Evolutionary conservation across 2,797 vertebrate genomes (phyloP), one percentile per base, ranked within the genome.

Genomic region (Tragopan temminckii): DNA sequence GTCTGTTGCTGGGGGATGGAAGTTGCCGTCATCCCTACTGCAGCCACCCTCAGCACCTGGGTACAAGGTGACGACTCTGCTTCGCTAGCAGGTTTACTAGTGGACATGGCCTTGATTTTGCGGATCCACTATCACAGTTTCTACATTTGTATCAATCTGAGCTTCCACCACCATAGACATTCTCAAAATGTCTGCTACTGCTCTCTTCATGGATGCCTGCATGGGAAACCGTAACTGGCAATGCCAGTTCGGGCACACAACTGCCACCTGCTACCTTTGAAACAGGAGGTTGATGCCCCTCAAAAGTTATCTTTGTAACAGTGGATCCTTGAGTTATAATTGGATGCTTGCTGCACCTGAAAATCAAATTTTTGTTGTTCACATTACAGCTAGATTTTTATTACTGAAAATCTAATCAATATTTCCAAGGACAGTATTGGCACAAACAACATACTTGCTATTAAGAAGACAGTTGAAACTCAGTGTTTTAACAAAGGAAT

Each of bases 101-200:
- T 90, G 91, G 97, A 85, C 76, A 95, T 82, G 75, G 94, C 89
- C 94, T 98, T 97, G 61, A 98, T 98, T 98, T 95, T 98, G 98
- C 27, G 99, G 98, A 74, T 99, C 99, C 97, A 98, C 98, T 97
- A 99, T 83, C 97, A 98, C 98, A 86, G 98, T 98, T 96, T 99
- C 99, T 4, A 97, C 94, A 91, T 98, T 98, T 11, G 99, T 97
- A 90, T 99, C 99, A 84, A 99, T 99, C 97, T 99, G 99, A 38
- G 99, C 99, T 98, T 99, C 99, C 98, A 99, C 99, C 98, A 99
- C 98, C 99, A 99, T 98, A 96, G 99, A 99, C 98, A 99, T 99
- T 98, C 99, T 99, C 97, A 99, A 98, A 97, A 99, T 99, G 98
- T 99, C 99, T 3, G 99, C 99, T 96, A 99, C 98, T 0, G 98